Evolutionary conservation across 1,140 invertebrate genomes (phyloP), one percentile per base, ranked within the genome.

Genomic region (Steinernema feltiae): DNA sequence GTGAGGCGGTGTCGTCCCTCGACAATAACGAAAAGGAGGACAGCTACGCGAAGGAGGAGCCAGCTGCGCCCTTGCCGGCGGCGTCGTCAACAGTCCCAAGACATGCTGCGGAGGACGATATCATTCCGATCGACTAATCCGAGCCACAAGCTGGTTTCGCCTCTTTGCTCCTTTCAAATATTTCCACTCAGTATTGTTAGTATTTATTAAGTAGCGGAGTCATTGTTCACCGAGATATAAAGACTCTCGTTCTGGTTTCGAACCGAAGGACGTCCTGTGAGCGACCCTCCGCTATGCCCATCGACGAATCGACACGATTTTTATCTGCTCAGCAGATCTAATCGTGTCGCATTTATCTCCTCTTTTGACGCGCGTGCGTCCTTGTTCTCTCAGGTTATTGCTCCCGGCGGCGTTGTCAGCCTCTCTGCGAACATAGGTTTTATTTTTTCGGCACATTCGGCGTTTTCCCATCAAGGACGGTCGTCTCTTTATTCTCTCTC

Each of bases 331-430:
- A 27, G 24, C 53, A 63, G 53, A 63, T 63, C 53, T 63, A 63
- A 63, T 63, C 53, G 53, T 27, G 53, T 63, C 53, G 53, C 53
- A 63, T 63, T 63, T 63, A 63, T 63, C 53, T 63, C 53, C 24
- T 27, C 53, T 63, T n/a, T 27, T 63, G 53, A 63, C 53, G 53
- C 53, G 53, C 53, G 53, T 7, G 24, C 24, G 53, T 63, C 53
- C 53, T 63, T 63, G 53, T 63, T 63, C 53, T 27, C 24, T 27
- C 53, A 63, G 53, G 53, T 63, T 63, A 63, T 63, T 63, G 53
- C 53, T 63, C 53, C 53, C 53, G 53, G 53, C 53, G 53, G 53
- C 53, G 53, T 63, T 63, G 53, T 63, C 53, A 63, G 53, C 53
- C 7, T 21, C 53, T 21, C 3, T 63, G 53, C 24, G 53, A 63